These are phyloP conservation scores for Caenorhabditis zanzibari DNA, from an alignment of 2,888 invertebrate genomes.

Conservation along the genomic window DNA sequence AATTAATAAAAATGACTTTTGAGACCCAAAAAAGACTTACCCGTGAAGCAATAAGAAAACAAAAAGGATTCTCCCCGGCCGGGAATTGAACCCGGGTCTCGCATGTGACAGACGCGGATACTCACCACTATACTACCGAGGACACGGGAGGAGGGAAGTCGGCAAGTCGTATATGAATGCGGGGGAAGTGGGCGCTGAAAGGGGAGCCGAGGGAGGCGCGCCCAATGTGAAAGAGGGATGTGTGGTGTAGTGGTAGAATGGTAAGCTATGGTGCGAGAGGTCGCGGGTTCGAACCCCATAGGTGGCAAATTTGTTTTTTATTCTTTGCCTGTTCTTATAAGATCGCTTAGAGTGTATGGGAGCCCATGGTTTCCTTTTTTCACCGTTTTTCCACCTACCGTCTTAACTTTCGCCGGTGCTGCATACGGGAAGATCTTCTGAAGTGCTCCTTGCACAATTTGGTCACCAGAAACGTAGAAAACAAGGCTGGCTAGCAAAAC, in stretches of 20 bases:
- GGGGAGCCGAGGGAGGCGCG: background rate
- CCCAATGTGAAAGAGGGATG: background rate
- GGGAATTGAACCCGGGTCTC: slow-evolving; percentile 77
- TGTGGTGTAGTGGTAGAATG: background rate
- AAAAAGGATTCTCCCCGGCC: slow-evolving; percentile 70
- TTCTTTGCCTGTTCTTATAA: background rate
- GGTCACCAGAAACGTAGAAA: slow-evolving; percentile 33
- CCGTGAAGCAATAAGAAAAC: background rate
- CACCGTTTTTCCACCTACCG: slow-evolving; percentile 9
- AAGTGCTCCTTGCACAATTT: slow-evolving; percentile 47
- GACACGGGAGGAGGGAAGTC: slow-evolving; percentile 33
- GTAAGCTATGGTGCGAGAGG: background rate
- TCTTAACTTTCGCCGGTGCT: slow-evolving; percentile 39
- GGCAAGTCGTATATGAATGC: slow-evolving; percentile 9
- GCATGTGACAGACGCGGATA: slow-evolving; percentile 77
- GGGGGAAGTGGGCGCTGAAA: background rate
- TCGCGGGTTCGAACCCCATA: background rate
- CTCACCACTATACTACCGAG: slow-evolving; percentile 76
- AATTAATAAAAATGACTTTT: background rate
- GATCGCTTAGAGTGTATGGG: too few species aligned
- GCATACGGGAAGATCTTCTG: slow-evolving; percentile 56
- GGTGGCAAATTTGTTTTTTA: background rate
- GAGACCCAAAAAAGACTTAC: background rate
- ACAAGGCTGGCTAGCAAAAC: slow-evolving; percentile 2
- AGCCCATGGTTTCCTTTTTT: background rate